Conservation (phyloP, 2,797 vertebrate genomes). For the Falco cherrug region DNA sequence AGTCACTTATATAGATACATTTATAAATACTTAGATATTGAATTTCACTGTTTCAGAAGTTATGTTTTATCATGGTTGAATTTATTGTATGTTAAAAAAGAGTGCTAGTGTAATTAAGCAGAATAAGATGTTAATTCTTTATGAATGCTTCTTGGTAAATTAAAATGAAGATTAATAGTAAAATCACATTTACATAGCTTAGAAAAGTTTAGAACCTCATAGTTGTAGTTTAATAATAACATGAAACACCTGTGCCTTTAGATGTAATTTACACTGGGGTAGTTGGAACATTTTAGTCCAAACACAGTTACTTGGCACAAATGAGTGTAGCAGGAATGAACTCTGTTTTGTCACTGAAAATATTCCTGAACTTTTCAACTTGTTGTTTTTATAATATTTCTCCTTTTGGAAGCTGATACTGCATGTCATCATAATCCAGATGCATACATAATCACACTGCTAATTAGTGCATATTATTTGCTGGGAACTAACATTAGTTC, state of each 20-base stretch:
- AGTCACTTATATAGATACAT: not conserved
- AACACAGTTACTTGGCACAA: not conserved
- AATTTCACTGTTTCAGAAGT: not conserved
- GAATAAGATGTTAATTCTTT: not conserved
- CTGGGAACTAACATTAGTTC: not conserved
- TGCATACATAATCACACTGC: not conserved
- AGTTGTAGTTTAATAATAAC: not conserved
- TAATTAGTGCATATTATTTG: not conserved
- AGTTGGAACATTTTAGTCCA: not conserved
- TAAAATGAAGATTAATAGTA: not conserved
- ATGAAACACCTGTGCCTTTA: not conserved
- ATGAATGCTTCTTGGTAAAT: not conserved
- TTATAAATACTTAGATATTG: not conserved
- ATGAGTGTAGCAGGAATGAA: not conserved
- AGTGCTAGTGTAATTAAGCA: not conserved
- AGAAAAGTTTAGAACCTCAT: not conserved
- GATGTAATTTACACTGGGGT: not conserved
- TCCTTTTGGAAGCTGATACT: not conserved
- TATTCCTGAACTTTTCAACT: not conserved
- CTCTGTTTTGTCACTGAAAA: not conserved
- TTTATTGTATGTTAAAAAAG: not conserved
- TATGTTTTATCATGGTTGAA: not conserved
- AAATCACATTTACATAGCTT: not conserved
- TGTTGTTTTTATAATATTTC: not conserved
- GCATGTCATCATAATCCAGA: not conserved